phyloP scores from a whole-genome alignment of 2,888 invertebrate species.

The Nysson spinosus region DNA sequence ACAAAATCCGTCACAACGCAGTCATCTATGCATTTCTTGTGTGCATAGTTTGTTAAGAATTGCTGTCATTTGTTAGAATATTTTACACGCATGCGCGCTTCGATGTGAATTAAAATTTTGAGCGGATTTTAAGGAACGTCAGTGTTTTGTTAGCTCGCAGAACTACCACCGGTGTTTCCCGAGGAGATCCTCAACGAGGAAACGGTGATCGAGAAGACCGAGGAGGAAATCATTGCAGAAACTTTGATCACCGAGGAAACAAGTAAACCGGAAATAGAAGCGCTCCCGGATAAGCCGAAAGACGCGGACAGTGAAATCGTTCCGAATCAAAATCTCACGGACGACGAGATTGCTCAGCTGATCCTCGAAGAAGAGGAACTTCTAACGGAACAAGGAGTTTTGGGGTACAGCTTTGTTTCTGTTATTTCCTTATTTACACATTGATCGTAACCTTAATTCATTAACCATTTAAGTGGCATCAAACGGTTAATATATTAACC shows the following conservation, averaged over 20 bases:
- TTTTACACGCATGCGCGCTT: not conserved
- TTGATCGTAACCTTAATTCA: no score
- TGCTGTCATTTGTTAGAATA: not conserved
- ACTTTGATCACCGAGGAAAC: conserved; percentile 28
- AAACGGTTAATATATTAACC: no score
- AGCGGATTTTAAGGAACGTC: not conserved
- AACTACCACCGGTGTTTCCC: conserved; percentile 64
- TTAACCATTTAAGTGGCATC: no score
- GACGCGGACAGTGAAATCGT: conserved; percentile 71
- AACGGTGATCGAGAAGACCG: conserved; percentile 30
- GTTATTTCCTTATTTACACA: no score
- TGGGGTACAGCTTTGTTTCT: conserved; percentile 79
- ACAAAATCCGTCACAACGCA: no score
- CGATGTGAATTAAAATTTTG: no score
- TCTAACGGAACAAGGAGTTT: conserved; percentile 82
- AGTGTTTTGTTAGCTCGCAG: conserved; percentile 55
- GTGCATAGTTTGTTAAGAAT: no score
- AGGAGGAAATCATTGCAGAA: conserved; percentile 37
- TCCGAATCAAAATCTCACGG: conserved; percentile 79
- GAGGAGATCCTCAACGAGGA: conserved; percentile 57
- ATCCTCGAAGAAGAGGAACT: conserved; percentile 85
- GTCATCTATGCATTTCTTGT: no score
- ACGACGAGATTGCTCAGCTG: conserved; percentile 83
- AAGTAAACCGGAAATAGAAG: conserved; percentile 43
- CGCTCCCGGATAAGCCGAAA: conserved; percentile 64